A percentile compares a stretch with the other conserved stretches of the same genome.
Conservation (phyloP, 37 sponge, comb jelly and placozoan species). For the Chondrilla cf. caribensis region DNA sequence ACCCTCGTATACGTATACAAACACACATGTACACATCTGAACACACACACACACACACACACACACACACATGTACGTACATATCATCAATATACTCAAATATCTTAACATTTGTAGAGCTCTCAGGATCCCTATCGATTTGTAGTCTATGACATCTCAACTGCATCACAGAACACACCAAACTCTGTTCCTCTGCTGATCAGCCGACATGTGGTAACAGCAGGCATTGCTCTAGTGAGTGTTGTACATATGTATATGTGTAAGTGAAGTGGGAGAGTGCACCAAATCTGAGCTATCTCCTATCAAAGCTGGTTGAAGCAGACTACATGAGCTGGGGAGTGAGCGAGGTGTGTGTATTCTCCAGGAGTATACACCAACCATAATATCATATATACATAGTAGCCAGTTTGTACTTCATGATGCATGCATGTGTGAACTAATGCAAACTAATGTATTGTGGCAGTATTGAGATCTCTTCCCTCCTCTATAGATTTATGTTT, state of each 20-base stretch:
- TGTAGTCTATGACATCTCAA: constrained; percentile 81
- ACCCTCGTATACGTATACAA: neutral
- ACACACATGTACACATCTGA: neutral
- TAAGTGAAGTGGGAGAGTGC: neutral
- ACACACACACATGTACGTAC: constrained; percentile 15
- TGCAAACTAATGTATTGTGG: too few species aligned
- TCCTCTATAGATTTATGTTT: constrained; percentile 74
- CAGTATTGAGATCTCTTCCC: neutral
- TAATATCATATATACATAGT: too few species aligned
- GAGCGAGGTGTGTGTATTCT: neutral
- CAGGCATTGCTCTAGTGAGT: constrained; percentile 87
- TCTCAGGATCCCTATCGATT: constrained; percentile 72
- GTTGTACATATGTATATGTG: neutral
- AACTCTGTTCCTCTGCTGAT: neutral
- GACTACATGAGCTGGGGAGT: neutral
- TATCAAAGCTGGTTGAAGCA: neutral
- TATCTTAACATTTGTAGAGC: constrained; percentile 28
- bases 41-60: constrained; percentile 10
- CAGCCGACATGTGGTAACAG: constrained; percentile 68
- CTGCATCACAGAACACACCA: constrained; percentile 28
- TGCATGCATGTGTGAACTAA: neutral
- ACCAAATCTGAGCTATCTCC: too few species aligned
- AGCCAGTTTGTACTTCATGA: too few species aligned
- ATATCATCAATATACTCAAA: neutral
- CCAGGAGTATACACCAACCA: neutral